Evolutionary conservation across 2,797 vertebrate genomes (phyloP).

Genomic region (Huso huso): DNA sequence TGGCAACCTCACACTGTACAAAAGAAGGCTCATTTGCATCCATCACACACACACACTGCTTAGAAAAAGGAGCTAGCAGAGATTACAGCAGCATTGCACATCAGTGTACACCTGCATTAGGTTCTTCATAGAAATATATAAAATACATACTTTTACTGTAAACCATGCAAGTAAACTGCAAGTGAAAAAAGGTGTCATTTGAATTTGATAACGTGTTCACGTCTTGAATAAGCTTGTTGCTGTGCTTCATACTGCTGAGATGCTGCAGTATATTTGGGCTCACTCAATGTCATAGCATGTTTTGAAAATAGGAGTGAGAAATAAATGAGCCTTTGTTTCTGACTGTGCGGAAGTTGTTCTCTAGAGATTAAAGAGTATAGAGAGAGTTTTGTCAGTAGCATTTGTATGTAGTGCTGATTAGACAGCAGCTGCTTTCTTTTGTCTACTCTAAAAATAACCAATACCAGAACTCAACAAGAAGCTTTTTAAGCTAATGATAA

Average conservation of each 20-base stretch:
- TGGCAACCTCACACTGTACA: too few species aligned
- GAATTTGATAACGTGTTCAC: neutral
- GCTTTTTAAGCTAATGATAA: too few species aligned
- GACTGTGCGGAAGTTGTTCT: neutral
- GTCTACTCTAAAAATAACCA: too few species aligned
- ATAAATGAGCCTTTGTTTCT: neutral
- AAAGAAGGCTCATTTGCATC: too few species aligned
- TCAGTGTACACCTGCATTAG: too few species aligned
- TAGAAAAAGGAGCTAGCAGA: too few species aligned
- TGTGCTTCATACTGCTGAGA: neutral
- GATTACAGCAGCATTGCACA: too few species aligned
- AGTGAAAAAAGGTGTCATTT: neutral
- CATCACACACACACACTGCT: too few species aligned
- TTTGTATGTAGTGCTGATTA: neutral
- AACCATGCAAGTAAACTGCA: neutral
- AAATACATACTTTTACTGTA: neutral
- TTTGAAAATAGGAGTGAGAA: too few species aligned
- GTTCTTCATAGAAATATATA: too few species aligned
- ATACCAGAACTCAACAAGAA: too few species aligned
- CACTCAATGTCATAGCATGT: too few species aligned
- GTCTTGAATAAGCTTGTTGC: neutral
- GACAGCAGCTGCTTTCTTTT: neutral
- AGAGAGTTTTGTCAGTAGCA: conserved; percentile 5
- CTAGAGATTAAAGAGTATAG: conserved; percentile 9
- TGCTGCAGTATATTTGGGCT: neutral